Percentiles rank a stretch among this genome's conserved stretches.
Evolutionary conservation across 1,140 invertebrate genomes (phyloP).

Genomic region (Drosophila aff.): DNA sequence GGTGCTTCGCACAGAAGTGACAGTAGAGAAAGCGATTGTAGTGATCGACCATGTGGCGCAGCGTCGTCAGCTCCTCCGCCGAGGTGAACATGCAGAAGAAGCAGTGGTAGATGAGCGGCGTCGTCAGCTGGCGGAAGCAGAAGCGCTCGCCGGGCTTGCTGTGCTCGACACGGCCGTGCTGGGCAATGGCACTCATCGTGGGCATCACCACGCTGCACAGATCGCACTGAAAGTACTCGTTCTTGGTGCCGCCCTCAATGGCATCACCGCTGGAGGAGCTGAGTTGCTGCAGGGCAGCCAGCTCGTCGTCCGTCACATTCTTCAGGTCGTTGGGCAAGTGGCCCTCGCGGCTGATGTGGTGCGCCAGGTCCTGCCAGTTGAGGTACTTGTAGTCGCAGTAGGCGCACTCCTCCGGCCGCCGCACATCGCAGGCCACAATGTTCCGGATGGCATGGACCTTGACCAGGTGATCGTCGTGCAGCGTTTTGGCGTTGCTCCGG

Average conservation of each 20-base stretch:
- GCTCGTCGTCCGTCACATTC: constrained; percentile 34
- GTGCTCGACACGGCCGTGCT: constrained; percentile 48
- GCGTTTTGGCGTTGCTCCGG: constrained; percentile 37
- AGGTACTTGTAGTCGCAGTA: constrained; percentile 49
- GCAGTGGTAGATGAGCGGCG: constrained; percentile 52
- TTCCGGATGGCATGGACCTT: constrained; percentile 13
- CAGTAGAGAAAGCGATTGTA: constrained; percentile 48
- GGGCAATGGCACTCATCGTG: constrained; percentile 35
- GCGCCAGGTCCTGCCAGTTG: constrained; percentile 9
- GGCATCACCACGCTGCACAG: constrained; percentile 60
- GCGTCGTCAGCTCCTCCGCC: constrained; percentile 17
- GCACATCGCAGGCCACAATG: constrained; percentile 51
- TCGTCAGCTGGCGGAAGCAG: constrained; percentile 38
- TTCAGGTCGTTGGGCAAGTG: constrained; percentile 63
- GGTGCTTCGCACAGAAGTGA: constrained; percentile 12
- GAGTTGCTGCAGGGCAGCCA: constrained; percentile 23
- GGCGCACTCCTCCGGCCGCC: constrained; percentile 42
- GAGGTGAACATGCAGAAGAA: constrained; percentile 58
- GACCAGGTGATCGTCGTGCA: constrained; percentile 44
- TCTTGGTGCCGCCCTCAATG: background rate
- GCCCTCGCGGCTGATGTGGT: constrained; percentile 20
- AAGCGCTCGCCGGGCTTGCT: constrained; percentile 27
- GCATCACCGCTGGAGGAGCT: background rate
- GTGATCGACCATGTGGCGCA: constrained; percentile 63
- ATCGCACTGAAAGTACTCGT: constrained; percentile 59